These are phyloP conservation scores for Fragum fragum DNA, from an alignment of 2,888 invertebrate species.

Conservation along the genomic window DNA sequence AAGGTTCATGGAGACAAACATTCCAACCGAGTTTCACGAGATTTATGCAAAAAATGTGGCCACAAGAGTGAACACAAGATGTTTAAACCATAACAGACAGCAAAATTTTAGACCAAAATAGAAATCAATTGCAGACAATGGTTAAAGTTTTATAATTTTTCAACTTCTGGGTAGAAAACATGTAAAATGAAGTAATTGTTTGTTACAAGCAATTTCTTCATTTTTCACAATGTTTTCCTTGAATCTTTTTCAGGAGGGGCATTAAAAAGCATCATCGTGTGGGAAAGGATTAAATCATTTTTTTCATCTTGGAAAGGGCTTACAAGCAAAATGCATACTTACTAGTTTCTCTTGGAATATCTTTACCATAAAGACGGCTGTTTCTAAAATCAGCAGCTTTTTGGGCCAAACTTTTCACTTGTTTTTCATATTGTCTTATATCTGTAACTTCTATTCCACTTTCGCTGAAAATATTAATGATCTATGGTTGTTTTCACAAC, in stretches of 20 bases:
- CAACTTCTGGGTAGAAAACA: too few species aligned
- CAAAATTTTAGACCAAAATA: too few species aligned
- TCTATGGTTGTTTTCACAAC: too few species aligned
- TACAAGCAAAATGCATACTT: conserved; percentile 28
- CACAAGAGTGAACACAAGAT: too few species aligned
- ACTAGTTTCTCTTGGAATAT: conserved; percentile 68
- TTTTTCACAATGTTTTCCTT: neutral
- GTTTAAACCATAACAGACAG: too few species aligned
- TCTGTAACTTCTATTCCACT: conserved; percentile 66
- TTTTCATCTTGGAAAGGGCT: neutral
- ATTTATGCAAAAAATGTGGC: too few species aligned
- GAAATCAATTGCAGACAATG: neutral
- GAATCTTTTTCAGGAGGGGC: neutral
- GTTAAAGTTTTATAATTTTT: neutral
- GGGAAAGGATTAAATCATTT: neutral
- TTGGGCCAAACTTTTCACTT: conserved; percentile 48
- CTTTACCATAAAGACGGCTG: conserved; percentile 58
- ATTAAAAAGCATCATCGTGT: neutral
- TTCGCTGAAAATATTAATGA: conserved; percentile 35
- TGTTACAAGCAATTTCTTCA: too few species aligned
- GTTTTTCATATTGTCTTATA: conserved; percentile 49
- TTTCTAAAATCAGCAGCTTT: conserved; percentile 62
- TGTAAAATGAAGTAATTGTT: too few species aligned
- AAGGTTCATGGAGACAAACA: too few species aligned
- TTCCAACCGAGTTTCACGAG: too few species aligned